Percentiles rank a stretch among this genome's conserved stretches.
phyloP scores from a whole-genome alignment of 2,113 vertebrate genomes.

The Podarcis muralis region DNA sequence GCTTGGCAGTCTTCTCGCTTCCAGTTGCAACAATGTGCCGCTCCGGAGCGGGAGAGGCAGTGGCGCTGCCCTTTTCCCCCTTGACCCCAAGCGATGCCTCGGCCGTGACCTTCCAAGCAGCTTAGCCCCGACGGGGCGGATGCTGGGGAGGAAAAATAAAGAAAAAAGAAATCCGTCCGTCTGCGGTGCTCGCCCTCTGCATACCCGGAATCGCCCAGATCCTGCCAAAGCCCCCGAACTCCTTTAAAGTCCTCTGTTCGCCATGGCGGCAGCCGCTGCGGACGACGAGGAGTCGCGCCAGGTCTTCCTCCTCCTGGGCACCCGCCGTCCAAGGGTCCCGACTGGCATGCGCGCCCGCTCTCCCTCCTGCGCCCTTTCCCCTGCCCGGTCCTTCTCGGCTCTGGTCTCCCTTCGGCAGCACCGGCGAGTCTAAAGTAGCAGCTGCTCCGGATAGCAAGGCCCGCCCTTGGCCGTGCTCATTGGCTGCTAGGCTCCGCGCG shows the following conservation, averaged over 20 bases:
- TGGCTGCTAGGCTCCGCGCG: neutral
- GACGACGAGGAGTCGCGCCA: neutral
- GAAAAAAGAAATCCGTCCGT: neutral
- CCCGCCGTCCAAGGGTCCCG: neutral
- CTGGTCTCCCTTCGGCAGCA: conserved; percentile 32
- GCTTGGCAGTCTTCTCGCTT: neutral
- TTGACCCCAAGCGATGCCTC: neutral
- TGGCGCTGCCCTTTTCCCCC: neutral
- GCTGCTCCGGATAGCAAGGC: conserved; percentile 24
- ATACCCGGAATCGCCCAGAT: conserved; percentile 75
- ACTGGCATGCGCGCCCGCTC: conserved; percentile 30
- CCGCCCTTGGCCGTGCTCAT: conserved; percentile 60
- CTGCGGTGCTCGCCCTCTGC: conserved; percentile 23
- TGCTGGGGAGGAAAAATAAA: neutral
- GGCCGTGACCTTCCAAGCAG: conserved; percentile 23
- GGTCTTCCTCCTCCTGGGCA: neutral
- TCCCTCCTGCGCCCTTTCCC: conserved; percentile 9
- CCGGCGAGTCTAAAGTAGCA: conserved; percentile 67
- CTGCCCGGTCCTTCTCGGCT: conserved; percentile 22
- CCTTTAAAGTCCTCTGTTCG: conserved; percentile 77
- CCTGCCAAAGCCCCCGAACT: conserved; percentile 70
- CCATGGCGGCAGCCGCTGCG: conserved; percentile 72
- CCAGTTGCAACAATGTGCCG: neutral
- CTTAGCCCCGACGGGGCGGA: neutral
- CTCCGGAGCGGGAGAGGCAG: neutral